Base-by-base conservation (phyloP, 92 coral and sea anemone species). In the Zoanthus gigantus region DNA sequence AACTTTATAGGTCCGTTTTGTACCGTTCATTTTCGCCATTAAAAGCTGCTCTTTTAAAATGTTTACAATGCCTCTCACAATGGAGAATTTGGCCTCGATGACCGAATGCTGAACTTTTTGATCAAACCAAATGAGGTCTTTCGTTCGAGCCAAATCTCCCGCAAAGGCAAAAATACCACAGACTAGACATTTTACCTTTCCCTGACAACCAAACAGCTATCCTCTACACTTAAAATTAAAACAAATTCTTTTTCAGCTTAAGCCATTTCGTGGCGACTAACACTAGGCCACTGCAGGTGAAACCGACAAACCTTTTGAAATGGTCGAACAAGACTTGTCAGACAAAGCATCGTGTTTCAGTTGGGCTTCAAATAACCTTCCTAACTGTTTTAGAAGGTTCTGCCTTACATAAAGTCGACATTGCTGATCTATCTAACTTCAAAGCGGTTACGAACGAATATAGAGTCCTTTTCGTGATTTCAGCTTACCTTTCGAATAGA, bases 401-500 rank as follows among this genome's bases (percentile, higher is more conserved):
- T 78, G 46, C 71, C 71, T 23, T 42, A 50, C 72, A 85, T 54
- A 85, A 50, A 31, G 54, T 45, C 65, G 45, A 71, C 42, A 23
- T 86, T 86, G 65, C 56, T 53, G 90, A 90, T 66, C 83, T 72
- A 47, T 79, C 58, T 65, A 44, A 29, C 34, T 28, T 37, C n/a
- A 81, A 63, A n/a, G 32, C 69, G 69, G n/a, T 63, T 17, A 63
- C n/a, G 69, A 63, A 63, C 17, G n/a, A 17, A 63, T 63, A 63
- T n/a, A 63, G 30, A 6, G 31, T 30, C 69, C 69, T n/a, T 63
- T 17, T 58, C 65, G 65, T 15, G 4, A 37, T 37, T 0, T 79
- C 67, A 88, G 78, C 93, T 87, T 77, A 95, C 99, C 98, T 97
- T 97, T 45, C 99, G 98, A 89, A 97, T 95, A 13, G 99, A 97